A percentile compares a stretch with the other conserved stretches of the same genome.
Evolutionary conservation across 2,113 vertebrate species (phyloP).

Genomic region (Leptocoma aspasia): DNA sequence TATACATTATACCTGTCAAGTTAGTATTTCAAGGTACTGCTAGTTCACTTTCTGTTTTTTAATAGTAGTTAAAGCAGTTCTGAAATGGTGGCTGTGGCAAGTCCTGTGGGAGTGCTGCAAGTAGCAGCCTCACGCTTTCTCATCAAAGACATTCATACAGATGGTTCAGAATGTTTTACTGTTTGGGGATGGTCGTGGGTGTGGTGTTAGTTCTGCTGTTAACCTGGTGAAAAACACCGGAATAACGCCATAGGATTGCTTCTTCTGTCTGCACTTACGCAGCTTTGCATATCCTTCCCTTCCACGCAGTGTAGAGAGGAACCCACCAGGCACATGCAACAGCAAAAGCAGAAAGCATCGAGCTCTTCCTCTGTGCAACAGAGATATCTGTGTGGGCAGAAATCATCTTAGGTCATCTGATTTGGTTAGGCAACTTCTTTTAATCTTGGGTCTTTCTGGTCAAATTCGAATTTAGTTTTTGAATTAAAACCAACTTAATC

Average conservation of each 20-base stretch:
- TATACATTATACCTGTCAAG: not conserved
- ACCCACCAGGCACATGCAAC: too few relatives aligned
- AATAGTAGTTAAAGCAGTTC: not conserved
- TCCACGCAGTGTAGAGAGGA: not conserved
- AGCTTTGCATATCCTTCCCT: not conserved
- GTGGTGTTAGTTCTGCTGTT: not conserved
- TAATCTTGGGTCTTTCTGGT: not conserved
- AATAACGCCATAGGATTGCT: not conserved
- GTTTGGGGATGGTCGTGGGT: not conserved
- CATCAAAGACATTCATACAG: not conserved
- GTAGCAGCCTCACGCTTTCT: not conserved
- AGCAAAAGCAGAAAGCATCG: not conserved
- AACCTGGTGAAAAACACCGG: not conserved
- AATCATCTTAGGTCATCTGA: not conserved
- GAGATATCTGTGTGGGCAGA: fast-evolving
- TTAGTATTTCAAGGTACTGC: not conserved
- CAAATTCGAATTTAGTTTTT: not conserved
- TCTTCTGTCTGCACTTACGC: not conserved
- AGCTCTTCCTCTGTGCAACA: not conserved
- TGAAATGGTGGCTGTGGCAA: not conserved
- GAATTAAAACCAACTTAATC: not conserved
- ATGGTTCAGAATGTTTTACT: not conserved
- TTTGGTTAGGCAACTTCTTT: not conserved
- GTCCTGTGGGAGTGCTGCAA: not conserved
- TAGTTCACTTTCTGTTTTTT: not conserved